Conservation (phyloP, 2,888 invertebrate genomes). For the Parasteatoda lunata region DNA sequence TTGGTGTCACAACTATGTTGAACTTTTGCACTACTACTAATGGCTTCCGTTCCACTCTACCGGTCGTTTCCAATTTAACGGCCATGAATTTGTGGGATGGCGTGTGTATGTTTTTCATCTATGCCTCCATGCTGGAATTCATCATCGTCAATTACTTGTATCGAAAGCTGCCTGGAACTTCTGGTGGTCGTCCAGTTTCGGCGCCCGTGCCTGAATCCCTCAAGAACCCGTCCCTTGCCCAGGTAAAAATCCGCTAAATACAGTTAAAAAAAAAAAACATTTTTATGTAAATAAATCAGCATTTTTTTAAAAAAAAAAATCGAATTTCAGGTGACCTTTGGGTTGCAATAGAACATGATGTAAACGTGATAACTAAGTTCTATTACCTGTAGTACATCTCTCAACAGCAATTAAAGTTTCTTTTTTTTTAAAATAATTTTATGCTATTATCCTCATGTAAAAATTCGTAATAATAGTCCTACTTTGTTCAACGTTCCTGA, state of each 20-base stretch:
- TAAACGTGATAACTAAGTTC: too few species aligned
- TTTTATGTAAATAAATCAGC: too few species aligned
- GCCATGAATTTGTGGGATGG: slow-evolving; percentile 99
- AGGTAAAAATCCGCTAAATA: slow-evolving; percentile 22
- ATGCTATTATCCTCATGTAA: too few species aligned
- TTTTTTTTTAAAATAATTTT: too few species aligned
- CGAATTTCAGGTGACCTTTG: too few species aligned
- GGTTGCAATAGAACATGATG: too few species aligned
- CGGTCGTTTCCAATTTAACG: slow-evolving; percentile 93
- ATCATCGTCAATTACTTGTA: slow-evolving; percentile 97
- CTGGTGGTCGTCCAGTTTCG: slow-evolving; percentile 58
- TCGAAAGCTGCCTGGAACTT: slow-evolving; percentile 87
- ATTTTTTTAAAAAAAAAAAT: too few species aligned
- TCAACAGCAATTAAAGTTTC: too few species aligned
- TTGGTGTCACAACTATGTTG: slow-evolving; percentile 98
- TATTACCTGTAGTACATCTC: too few species aligned
- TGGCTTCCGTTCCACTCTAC: slow-evolving; percentile 80
- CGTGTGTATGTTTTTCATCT: slow-evolving; percentile 92
- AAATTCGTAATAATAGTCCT: too few species aligned
- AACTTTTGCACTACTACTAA: slow-evolving; percentile 92
- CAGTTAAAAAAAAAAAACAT: too few species aligned
- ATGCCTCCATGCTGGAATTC: slow-evolving; percentile 93
- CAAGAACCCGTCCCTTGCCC: slow-evolving; percentile 66
- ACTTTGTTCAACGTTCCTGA: too few species aligned
- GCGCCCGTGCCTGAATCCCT: slow-evolving; percentile 62